Evolutionary conservation across 2,113 vertebrate species (phyloP).

Genomic region (Stomatorhinus ivindoensis): DNA sequence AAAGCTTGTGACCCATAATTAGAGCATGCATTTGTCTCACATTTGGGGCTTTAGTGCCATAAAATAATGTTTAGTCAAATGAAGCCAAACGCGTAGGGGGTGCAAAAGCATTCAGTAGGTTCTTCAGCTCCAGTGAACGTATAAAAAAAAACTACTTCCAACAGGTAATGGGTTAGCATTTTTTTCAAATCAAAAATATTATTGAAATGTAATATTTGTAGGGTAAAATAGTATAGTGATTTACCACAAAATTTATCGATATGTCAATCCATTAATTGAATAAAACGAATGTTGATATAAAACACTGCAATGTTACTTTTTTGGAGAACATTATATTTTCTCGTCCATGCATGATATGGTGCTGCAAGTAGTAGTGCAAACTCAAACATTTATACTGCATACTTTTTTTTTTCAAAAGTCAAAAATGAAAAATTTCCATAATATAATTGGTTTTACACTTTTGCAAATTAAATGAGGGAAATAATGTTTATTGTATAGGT

Average conservation of each 20-base stretch:
- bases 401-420: neutral
- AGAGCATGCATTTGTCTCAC: neutral
- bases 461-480: neutral
- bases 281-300: neutral
- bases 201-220: neutral
- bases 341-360: neutral
- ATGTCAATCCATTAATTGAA: neutral
- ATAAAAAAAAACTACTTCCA: neutral
- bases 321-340: neutral
- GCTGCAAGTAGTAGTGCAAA: neutral
- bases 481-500: neutral
- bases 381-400: neutral
- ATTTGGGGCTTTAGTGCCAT: neutral
- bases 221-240: neutral
- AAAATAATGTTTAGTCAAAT: neutral
- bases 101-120: neutral
- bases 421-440: neutral
- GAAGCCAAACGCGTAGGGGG: neutral
- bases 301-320: neutral
- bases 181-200: neutral
- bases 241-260: neutral
- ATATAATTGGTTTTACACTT: neutral
- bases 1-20: neutral
- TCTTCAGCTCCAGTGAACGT: neutral
- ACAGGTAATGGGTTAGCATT: neutral